A percentile compares a stretch with the other conserved stretches of the same genome.
Conservation (phyloP, 2,888 invertebrate genomes). For the Tineola bisselliella region DNA sequence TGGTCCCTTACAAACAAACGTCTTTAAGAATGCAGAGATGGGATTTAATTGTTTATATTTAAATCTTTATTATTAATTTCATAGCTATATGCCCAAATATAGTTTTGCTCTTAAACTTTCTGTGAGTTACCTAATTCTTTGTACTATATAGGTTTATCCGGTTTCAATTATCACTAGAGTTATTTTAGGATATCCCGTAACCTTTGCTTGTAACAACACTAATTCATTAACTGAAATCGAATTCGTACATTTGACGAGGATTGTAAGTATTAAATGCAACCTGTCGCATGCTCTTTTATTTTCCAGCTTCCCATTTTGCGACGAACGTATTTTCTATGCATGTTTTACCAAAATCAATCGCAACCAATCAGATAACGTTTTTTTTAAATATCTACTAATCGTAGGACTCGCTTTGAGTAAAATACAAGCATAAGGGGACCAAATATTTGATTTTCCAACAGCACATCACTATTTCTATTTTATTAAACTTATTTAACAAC, state of each 20-base stretch:
- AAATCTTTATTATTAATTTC: neutral
- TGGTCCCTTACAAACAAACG: neutral
- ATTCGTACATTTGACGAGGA: neutral
- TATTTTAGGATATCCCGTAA: constrained; percentile 24
- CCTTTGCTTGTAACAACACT: constrained; percentile 69
- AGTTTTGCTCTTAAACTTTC: neutral
- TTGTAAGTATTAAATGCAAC: neutral
- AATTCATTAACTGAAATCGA: constrained; percentile 44
- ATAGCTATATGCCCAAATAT: constrained; percentile 5
- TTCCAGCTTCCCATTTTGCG: neutral
- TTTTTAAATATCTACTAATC: neutral
- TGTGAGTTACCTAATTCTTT: constrained; percentile 2
- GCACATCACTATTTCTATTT: constrained; percentile 21
- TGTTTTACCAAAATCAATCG: neutral
- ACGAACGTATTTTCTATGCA: neutral
- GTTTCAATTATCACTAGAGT: constrained; percentile 8
- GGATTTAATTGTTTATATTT: neutral
- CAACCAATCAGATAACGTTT: neutral
- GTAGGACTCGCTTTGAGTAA: constrained; percentile 20
- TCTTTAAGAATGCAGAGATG: constrained; percentile 5
- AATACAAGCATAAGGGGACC: constrained; percentile 65
- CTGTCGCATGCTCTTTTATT: constrained; percentile 6
- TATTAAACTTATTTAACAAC: constrained; percentile 45
- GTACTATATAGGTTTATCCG: neutral
- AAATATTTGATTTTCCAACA: constrained; percentile 45